Evolutionary conservation across 2,888 invertebrate species (phyloP), one percentile per base, ranked within the genome.

Genomic region (Caenorhabditis sinica): DNA sequence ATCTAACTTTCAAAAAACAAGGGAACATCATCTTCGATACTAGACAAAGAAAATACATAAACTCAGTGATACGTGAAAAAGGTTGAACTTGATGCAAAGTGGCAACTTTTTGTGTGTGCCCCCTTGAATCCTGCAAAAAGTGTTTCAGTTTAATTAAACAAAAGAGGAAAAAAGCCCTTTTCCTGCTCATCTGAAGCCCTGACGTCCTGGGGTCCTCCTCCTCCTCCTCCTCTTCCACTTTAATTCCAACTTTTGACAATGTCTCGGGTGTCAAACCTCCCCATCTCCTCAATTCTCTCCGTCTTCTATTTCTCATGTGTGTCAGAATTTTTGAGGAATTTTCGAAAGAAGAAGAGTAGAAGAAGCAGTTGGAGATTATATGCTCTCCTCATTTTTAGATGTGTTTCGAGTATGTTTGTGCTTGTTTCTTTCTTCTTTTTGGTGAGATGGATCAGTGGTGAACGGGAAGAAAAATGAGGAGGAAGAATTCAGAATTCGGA

Each of bases 221-320:
- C n/a, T 36, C 6, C 11, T 61, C 61, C n/a, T 13, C 17, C 33
- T 33, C 30, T 49, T 40, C 36, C 66, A 76, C 68, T 76, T 76
- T 76, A 76, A 76, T 76, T 76, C 76, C 76, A 76, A 76, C 68
- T 76, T 76, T 66, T 60, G 63, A 72, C 72, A 58, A 51, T 60
- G 58, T 79, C 77, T 79, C 77, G 77, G 63, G 71, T 79, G 71
- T 79, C 77, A 79, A 25, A 56, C 13, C 25, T 5, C 25, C 28
- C 23, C 15, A 6, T 15, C 11, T 53, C 11, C 23, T 53, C 6
- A 20, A 6, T 51, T 11, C 20, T 51, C 20, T 20, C 3, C 20
- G 2, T 23, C 77, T 40, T 23, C 33, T 33, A 49, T 61, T 77
- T 77, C 77, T 77, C 77, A n/a, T n/a, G 61, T 61, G 74, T 81